Conservation (phyloP, 2,888 invertebrate genomes). For the Euproctis similis region DNA sequence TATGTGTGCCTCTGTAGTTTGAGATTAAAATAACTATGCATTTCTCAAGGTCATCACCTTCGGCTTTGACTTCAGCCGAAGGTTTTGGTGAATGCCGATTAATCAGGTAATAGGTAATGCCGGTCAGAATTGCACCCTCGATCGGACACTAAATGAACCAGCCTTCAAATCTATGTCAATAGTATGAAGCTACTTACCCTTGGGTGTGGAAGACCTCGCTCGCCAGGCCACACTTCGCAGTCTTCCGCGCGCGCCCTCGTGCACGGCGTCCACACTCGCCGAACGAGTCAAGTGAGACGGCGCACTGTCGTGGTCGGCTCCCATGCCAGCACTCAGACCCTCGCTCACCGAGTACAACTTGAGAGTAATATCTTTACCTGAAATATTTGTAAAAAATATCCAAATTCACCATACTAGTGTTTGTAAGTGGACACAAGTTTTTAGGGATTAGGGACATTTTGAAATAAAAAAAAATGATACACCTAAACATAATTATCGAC, state of each 20-base stretch:
- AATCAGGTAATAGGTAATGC: neutral
- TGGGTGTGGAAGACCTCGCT: conserved; percentile 41
- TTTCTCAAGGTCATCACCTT: no score
- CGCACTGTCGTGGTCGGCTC: conserved; percentile 49
- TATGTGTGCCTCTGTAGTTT: no score
- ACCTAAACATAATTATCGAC: no score
- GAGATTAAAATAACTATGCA: no score
- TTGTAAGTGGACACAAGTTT: no score
- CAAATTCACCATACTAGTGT: no score
- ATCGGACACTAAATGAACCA: no score
- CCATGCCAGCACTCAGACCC: conserved; percentile 76
- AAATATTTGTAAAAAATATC: no score
- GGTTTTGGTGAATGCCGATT: no score
- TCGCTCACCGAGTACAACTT: conserved; percentile 89
- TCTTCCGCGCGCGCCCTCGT: conserved; percentile 84
- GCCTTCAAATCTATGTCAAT: no score
- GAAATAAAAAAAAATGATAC: no score
- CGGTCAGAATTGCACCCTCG: conserved; percentile 1
- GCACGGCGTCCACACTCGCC: conserved; percentile 85
- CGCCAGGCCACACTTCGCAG: conserved; percentile 81
- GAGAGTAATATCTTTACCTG: conserved; percentile 88
- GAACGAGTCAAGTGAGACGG: conserved; percentile 78
- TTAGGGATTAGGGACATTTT: no score
- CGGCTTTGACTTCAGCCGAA: neutral
- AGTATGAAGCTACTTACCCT: conserved; percentile 32